Base-by-base conservation (phyloP, 2,888 invertebrate genomes). In the Dynastes hyllus region DNA sequence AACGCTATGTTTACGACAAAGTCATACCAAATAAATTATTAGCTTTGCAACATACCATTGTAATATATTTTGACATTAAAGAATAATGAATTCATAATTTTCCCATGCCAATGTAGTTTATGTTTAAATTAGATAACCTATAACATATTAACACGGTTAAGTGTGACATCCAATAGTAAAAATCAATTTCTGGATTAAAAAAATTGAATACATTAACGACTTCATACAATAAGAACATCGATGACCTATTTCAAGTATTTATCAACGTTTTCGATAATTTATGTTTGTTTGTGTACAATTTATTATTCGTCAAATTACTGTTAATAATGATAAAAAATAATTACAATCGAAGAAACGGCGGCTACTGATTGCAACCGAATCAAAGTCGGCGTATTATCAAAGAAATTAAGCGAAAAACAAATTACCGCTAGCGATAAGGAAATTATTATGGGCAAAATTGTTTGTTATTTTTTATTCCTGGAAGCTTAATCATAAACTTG, bases 401-500 rank as follows among this genome's bases (percentile, higher is more conserved):
- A 75, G 73, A 75, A 61, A 75, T 61, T 61, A 45, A 63, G 73
- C 73, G 73, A 58, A 61, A 75, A 75, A 75, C 73, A 75, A 75
- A 75, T 75, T 75, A 75, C 73, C 50, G 58, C 45, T 45, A 1
- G 40, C 73, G 73, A 75, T 75, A 75, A 75, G 73, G 61, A 75
- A 45, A 75, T 75, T 75, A 75, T 27, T 75, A 75, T 61, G 61
- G 27, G 73, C 73, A 9, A 75, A 75, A 75, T 75, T 75, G 73
- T 75, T 75, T 75, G 73, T 75, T 45, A 61, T 61, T 75, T 75
- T 75, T 75, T 75, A 75, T 75, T 75, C 73, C 27, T 75, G 50
- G 73, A 75, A 75, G 73, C 61, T 75, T 61, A 75, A 75, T 75
- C 73, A 75, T 61, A 75, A 75, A 50, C 73, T 75, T 75, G 73